These are phyloP conservation scores for Callimico goeldii DNA, from an alignment of 2,797 vertebrate genomes.

Conservation along the genomic window DNA sequence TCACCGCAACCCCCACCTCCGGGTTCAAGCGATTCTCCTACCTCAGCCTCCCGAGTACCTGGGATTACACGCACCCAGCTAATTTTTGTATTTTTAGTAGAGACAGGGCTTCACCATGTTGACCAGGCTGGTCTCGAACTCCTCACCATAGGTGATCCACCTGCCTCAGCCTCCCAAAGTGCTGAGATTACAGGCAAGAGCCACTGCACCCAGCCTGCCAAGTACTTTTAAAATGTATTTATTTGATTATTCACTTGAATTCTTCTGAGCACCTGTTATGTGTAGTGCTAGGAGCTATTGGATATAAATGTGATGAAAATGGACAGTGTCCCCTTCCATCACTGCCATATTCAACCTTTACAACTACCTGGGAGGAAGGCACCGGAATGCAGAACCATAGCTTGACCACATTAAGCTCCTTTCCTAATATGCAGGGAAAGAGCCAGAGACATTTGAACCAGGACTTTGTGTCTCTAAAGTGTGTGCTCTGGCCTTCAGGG, in stretches of 20 bases:
- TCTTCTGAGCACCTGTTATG: background rate
- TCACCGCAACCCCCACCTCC: background rate
- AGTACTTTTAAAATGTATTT: background rate
- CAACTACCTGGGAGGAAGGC: background rate
- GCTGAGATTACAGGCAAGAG: background rate
- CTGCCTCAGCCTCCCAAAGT: background rate
- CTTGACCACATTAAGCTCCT: background rate
- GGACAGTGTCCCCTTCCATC: background rate
- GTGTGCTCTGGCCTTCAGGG: background rate
- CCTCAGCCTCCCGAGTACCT: background rate
- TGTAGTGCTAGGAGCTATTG: background rate
- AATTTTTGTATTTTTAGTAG: background rate
- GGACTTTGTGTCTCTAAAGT: background rate
- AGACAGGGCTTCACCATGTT: background rate
- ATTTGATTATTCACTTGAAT: background rate
- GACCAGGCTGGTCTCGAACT: background rate
- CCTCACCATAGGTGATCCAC: background rate
- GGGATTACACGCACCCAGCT: background rate
- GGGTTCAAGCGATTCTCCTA: background rate
- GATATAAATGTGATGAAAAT: background rate
- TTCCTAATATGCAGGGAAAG: background rate
- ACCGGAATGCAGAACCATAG: background rate
- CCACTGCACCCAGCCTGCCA: background rate
- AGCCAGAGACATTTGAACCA: background rate
- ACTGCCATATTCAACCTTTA: background rate